Percentiles rank a stretch among this genome's conserved stretches.
phyloP scores from a whole-genome alignment of 2,888 invertebrate genomes.

The Stenichneumon culpator region DNA sequence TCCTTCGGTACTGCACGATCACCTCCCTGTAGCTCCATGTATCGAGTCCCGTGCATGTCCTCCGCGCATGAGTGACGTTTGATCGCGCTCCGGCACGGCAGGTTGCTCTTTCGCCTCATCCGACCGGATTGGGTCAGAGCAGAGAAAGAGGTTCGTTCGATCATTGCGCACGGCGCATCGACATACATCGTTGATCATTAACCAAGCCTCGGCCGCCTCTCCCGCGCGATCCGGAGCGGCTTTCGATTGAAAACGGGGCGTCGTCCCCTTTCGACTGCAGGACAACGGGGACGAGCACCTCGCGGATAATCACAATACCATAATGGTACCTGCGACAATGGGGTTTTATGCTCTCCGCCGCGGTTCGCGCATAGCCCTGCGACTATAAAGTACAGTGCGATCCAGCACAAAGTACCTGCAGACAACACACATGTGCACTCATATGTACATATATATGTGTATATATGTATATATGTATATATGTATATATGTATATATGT shows the following conservation, averaged over 20 bases:
- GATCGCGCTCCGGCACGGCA: not conserved
- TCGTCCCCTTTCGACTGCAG: not conserved
- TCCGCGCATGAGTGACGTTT: not conserved
- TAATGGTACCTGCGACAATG: conserved; percentile 61
- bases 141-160: not conserved
- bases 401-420: not conserved
- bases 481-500: too few species aligned
- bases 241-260: conserved; percentile 47
- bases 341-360: conserved; percentile 54
- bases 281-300: not conserved
- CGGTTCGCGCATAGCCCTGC: conserved; percentile 16
- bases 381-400: not conserved
- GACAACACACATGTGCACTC: not conserved
- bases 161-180: conserved; percentile 21
- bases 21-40: not conserved
- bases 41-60: not conserved
- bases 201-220: not conserved
- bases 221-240: not conserved
- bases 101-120: not conserved
- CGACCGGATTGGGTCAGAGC: not conserved
- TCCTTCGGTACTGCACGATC: conserved; percentile 2
- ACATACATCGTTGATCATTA: conserved; percentile 49
- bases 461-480: too few species aligned
- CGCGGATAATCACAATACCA: conserved; percentile 28
- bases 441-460: not conserved